phyloP scores from a whole-genome alignment of 2,888 invertebrate genomes.

The Ichneumon xanthorius region DNA sequence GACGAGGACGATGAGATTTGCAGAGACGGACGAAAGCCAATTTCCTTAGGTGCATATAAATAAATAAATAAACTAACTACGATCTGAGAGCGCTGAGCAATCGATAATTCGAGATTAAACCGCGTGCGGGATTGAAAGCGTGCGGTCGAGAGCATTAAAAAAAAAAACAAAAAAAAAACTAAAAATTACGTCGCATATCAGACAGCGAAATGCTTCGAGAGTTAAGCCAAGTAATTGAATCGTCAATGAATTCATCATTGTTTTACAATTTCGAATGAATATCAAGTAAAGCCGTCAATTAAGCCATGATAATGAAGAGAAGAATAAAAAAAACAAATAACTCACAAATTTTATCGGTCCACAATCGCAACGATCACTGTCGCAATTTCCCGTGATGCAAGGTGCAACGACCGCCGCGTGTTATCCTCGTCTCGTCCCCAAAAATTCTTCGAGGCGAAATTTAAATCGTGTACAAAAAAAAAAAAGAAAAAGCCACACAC shows the following conservation, averaged over 20 bases:
- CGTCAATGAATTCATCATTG: slow-evolving; percentile 29
- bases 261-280: slow-evolving; percentile 46
- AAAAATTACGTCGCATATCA: slow-evolving; percentile 58
- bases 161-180: slow-evolving; percentile 21
- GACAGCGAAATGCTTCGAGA: slow-evolving; percentile 28
- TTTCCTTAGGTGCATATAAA: slow-evolving; percentile 34
- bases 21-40: slow-evolving; percentile 29
- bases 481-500: neutral
- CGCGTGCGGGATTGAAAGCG: slow-evolving; percentile 46
- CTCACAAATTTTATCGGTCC: slow-evolving; percentile 44
- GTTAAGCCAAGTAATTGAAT: slow-evolving; percentile 22
- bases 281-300: slow-evolving; percentile 56
- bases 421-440: slow-evolving; percentile 34
- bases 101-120: slow-evolving; percentile 14
- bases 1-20: slow-evolving; percentile 16
- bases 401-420: slow-evolving; percentile 42
- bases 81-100: slow-evolving; percentile 1
- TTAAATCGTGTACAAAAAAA: slow-evolving; percentile 10
- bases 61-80: slow-evolving; percentile 31
- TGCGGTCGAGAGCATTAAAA: slow-evolving; percentile 31
- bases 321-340: slow-evolving; percentile 17
- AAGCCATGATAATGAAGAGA: slow-evolving; percentile 31
- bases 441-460: slow-evolving; percentile 38
- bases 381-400: slow-evolving; percentile 53
- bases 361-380: slow-evolving; percentile 52